Evolutionary conservation across 2,113 vertebrate genomes (phyloP), one percentile per base, ranked within the genome.

Genomic region (Rhynchopsitta pachyrhyncha): DNA sequence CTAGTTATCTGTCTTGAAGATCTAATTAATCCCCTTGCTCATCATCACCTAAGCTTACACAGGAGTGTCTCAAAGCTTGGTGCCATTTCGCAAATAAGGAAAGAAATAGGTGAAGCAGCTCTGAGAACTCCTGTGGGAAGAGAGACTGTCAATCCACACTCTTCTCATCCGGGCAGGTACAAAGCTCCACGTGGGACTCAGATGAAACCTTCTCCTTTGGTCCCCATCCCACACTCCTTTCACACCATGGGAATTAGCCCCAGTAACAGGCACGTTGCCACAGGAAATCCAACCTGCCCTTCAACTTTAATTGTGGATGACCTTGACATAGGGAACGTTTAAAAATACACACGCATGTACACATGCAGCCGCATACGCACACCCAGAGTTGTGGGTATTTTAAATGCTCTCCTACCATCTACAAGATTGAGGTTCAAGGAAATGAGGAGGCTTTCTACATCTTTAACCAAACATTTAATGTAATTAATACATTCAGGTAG

Each of bases 121-220:
- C 82, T 50, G 25, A 35, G 59, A 53, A 39, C 11, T 53, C 3
- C 44, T 52, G 75, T 17, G 59, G 82, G 77, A 75, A 81, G 82
- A n/a, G 11, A 63, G 70, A 27, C 8, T 8, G 50, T 3, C 69
- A 46, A 31, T 3, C 10, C 35, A 5, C 39, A 1, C 15, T 50
- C 79, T 31, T n/a, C 49, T 50, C 47, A 23, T 0, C 35, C 2
- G 0, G 27, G 31, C 63, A 62, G 53, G n/a, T 6, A 77, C 47
- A 9, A 35, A 68, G 67, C 29, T 17, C 7, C 41, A 19, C 1
- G 1, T 4, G 1, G 28, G n/a, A 3, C 55, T 4, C 0, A 1
- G 27, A 4, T 17, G 22, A 17, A 76, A 74, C 6, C 19, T 25
- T 8, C 27, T 14, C 39, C 76, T 10, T 31, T 10, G 11, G 14